Evolutionary conservation across 1,140 invertebrate genomes (phyloP).

Genomic region (Triops cancriformis): DNA sequence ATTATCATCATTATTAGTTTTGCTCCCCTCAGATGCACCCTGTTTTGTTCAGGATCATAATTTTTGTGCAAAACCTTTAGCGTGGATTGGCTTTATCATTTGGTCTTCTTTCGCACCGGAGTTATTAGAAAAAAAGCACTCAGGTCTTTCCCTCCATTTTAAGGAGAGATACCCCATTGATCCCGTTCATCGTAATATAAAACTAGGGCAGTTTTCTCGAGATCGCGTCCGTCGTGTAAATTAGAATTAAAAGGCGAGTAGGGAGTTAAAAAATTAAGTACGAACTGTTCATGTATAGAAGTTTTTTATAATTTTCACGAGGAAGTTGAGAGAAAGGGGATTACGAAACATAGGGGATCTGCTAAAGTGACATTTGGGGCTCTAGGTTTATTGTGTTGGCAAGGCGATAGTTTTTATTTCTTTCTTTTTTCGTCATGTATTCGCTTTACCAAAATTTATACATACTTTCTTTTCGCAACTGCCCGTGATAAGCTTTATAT

Average conservation of each 20-base stretch:
- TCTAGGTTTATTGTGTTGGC: background rate
- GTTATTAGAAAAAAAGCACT: background rate
- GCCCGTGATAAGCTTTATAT: conserved; percentile 13
- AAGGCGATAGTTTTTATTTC: background rate
- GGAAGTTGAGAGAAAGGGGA: no score
- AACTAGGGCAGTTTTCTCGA: background rate
- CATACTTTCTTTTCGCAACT: conserved; percentile 2
- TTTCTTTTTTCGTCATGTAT: background rate
- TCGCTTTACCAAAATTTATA: background rate
- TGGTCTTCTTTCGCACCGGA: background rate
- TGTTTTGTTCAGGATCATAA: background rate
- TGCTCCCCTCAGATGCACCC: background rate
- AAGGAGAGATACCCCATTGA: conserved; percentile 3
- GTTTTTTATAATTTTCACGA: background rate
- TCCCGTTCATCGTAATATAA: background rate
- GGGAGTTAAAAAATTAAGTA: background rate
- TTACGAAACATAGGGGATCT: background rate
- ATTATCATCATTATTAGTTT: no score
- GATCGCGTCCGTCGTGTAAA: background rate
- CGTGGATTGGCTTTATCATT: background rate
- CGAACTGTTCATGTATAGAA: background rate
- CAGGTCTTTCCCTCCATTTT: conserved; percentile 8
- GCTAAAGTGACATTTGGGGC: background rate
- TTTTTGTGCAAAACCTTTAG: background rate
- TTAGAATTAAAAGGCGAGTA: background rate